Percentiles rank a stretch among this genome's conserved stretches.
Conservation (phyloP, 2,888 invertebrate genomes). For the Vanessa cardui region DNA sequence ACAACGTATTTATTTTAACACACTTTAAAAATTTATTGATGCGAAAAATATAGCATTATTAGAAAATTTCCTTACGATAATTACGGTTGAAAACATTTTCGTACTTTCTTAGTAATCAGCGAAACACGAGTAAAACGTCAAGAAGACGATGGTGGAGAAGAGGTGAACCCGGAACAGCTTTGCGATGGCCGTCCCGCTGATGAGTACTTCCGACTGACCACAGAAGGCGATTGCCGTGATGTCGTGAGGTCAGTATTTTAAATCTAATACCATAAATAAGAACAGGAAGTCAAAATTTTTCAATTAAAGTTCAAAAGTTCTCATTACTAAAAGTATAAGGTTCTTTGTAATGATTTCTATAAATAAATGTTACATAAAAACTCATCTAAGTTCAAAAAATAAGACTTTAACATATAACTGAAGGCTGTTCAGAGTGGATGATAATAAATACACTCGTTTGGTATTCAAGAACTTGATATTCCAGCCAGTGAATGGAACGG, state of each 20-base stretch:
- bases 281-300: neutral
- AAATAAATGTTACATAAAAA: conserved; percentile 11
- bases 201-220: conserved; percentile 94
- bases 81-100: neutral
- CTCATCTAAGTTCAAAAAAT: conserved; percentile 17
- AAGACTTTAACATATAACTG: conserved; percentile 36
- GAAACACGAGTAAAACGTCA: conserved; percentile 84
- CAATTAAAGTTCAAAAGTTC: neutral
- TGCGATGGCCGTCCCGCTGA: conserved; percentile 94
- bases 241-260: conserved; percentile 90
- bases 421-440: conserved; percentile 43
- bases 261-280: neutral
- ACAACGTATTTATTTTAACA: neutral
- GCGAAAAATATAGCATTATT: neutral
- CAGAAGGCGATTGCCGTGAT: conserved; percentile 94
- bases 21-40: too few relatives aligned
- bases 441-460: conserved; percentile 51
- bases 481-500: conserved; percentile 66
- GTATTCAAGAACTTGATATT: conserved; percentile 68
- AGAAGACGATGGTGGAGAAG: conserved; percentile 84
- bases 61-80: neutral
- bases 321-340: neutral
- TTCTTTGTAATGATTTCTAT: neutral
- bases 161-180: conserved; percentile 89
- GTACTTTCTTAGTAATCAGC: conserved; percentile 70